A percentile compares a stretch with the other conserved stretches of the same genome.
These are phyloP conservation scores for Dolomedes plantarius DNA, from an alignment of 2,888 invertebrate species.

Conservation along the genomic window DNA sequence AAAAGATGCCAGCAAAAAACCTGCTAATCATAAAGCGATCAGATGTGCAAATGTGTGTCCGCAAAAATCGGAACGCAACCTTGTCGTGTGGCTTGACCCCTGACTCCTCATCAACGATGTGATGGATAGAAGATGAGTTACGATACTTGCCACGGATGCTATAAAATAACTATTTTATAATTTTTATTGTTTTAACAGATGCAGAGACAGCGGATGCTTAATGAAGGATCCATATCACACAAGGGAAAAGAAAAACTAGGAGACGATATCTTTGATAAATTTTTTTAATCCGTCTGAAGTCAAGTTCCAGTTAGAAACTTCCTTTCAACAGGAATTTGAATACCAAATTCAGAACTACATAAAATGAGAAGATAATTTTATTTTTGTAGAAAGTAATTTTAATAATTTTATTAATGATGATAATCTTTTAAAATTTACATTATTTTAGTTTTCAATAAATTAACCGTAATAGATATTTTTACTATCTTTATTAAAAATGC, in stretches of 20 bases:
- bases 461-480: no score
- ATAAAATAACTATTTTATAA: constrained; percentile 31
- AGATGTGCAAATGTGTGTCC: constrained; percentile 68
- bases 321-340: no score
- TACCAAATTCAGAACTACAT: no score
- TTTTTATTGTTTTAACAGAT: neutral
- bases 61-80: constrained; percentile 51
- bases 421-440: no score
- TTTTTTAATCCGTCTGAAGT: no score
- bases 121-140: constrained; percentile 58
- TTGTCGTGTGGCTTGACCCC: constrained; percentile 39
- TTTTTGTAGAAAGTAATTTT: no score
- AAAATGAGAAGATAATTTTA: no score
- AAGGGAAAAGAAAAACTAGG: neutral
- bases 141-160: constrained; percentile 25
- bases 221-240: neutral
- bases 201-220: neutral
- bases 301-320: no score
- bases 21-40: constrained; percentile 60
- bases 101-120: constrained; percentile 40
- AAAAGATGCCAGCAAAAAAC: constrained; percentile 21
- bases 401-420: no score
- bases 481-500: no score
- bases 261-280: constrained; percentile 46
- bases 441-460: no score